A percentile compares a stretch with the other conserved stretches of the same genome.
phyloP scores from a whole-genome alignment of 2,888 invertebrate species.

The Ectropis crepuscularia region DNA sequence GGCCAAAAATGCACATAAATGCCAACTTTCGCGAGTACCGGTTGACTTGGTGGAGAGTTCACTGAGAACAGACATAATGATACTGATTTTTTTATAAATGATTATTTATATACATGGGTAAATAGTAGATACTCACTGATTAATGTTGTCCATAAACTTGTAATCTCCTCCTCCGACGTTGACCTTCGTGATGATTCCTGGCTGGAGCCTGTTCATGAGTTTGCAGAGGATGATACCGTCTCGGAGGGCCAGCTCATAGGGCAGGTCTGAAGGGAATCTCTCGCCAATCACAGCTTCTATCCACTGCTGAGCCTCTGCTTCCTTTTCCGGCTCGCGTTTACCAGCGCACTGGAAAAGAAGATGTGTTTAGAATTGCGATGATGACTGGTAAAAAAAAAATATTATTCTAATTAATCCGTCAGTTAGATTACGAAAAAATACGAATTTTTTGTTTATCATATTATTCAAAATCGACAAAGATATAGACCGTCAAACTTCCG shows the following conservation, averaged over 20 bases:
- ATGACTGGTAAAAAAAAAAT: too few relatives aligned
- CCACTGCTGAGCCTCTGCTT: conserved; percentile 93
- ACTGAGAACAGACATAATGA: too few relatives aligned
- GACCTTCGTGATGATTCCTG: conserved; percentile 93
- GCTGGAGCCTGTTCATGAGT: conserved; percentile 94
- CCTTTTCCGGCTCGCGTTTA: conserved; percentile 91
- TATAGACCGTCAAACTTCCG: too few relatives aligned
- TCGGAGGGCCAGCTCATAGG: conserved; percentile 92
- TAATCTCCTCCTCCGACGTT: conserved; percentile 95
- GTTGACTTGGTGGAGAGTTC: too few relatives aligned
- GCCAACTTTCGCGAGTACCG: too few relatives aligned
- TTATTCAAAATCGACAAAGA: too few relatives aligned
- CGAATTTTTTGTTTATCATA: too few relatives aligned
- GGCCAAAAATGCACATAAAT: too few relatives aligned
- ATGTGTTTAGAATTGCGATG: background rate
- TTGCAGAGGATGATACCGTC: conserved; percentile 95
- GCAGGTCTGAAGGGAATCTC: conserved; percentile 87
- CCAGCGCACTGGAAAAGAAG: conserved; percentile 88
- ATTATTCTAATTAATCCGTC: too few relatives aligned
- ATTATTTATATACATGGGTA: too few relatives aligned
- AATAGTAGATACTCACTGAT: conserved; percentile 87
- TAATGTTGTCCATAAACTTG: conserved; percentile 98
- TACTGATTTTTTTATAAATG: too few relatives aligned
- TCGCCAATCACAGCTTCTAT: conserved; percentile 93
- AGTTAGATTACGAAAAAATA: too few relatives aligned